Evolutionary conservation across 2,797 vertebrate genomes (phyloP).

Genomic region (Falco naumanni): DNA sequence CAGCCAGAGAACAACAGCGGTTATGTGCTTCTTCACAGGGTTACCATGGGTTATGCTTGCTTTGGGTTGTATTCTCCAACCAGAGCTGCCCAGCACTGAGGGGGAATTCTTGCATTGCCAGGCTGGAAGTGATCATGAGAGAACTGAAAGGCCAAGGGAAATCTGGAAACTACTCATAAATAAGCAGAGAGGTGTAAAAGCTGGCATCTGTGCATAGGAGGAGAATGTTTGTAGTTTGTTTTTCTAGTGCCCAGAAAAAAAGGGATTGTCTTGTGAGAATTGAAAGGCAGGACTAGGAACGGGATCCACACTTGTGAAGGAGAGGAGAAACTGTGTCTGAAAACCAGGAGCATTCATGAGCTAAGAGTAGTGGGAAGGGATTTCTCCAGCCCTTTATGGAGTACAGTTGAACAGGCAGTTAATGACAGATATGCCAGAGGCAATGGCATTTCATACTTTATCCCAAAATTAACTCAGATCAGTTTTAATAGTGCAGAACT

Average conservation of each 20-base stretch:
- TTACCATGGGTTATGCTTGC: neutral
- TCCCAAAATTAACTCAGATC: neutral
- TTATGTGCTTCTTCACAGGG: neutral
- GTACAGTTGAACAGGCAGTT: neutral
- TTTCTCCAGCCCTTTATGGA: neutral
- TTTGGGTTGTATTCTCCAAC: neutral
- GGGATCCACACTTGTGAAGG: neutral
- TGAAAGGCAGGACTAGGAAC: neutral
- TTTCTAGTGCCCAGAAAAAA: neutral
- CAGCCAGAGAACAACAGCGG: neutral
- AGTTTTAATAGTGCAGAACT: neutral
- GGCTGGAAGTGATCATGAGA: neutral
- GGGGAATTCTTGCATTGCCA: neutral
- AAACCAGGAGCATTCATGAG: neutral
- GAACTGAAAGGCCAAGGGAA: neutral
- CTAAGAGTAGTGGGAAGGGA: neutral
- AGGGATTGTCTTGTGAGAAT: neutral
- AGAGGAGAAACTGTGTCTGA: neutral
- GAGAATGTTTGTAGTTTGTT: neutral
- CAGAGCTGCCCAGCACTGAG: neutral
- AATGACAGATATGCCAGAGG: neutral
- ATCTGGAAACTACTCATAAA: neutral
- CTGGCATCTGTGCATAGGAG: neutral
- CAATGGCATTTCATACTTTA: neutral
- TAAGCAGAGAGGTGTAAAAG: neutral